Evolutionary conservation across 2,888 invertebrate species (phyloP).

Genomic region (Melieria omissa): DNA sequence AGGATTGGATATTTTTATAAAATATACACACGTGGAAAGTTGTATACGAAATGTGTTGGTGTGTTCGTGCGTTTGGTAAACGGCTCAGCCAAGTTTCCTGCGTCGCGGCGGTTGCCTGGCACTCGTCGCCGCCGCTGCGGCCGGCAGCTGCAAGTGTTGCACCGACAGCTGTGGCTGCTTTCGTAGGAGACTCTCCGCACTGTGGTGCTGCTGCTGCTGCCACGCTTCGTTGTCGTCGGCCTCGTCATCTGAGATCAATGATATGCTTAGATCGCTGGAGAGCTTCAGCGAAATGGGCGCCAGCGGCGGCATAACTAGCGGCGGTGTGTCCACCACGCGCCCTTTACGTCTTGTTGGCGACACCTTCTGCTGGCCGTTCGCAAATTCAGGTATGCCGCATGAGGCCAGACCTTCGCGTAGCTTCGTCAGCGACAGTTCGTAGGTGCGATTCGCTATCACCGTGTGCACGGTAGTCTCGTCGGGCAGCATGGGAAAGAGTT

Average conservation of each 20-base stretch:
- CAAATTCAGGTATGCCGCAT: constrained; percentile 59
- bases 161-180: constrained; percentile 57
- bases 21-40: too few relatives aligned
- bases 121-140: constrained; percentile 41
- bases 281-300: constrained; percentile 59
- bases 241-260: constrained; percentile 64
- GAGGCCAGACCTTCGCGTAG: constrained; percentile 62
- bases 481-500: constrained; percentile 53
- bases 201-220: constrained; percentile 49
- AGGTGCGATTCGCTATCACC: constrained; percentile 63
- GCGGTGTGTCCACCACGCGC: constrained; percentile 46
- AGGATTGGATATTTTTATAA: too few relatives aligned
- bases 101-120: constrained; percentile 27
- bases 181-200: constrained; percentile 53
- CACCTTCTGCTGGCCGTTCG: constrained; percentile 48
- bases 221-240: constrained; percentile 46
- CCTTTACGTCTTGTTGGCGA: constrained; percentile 47
- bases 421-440: constrained; percentile 62
- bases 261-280: constrained; percentile 63
- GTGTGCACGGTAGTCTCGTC: constrained; percentile 64
- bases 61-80: too few relatives aligned
- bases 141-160: constrained; percentile 41
- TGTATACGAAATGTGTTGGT: too few relatives aligned
- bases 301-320: constrained; percentile 52
- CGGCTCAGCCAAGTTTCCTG: constrained; percentile 34